Percentiles rank a stretch among this genome's conserved stretches.
These are phyloP conservation scores for Solen grandis DNA, from an alignment of 1,140 invertebrate species.

Conservation along the genomic window DNA sequence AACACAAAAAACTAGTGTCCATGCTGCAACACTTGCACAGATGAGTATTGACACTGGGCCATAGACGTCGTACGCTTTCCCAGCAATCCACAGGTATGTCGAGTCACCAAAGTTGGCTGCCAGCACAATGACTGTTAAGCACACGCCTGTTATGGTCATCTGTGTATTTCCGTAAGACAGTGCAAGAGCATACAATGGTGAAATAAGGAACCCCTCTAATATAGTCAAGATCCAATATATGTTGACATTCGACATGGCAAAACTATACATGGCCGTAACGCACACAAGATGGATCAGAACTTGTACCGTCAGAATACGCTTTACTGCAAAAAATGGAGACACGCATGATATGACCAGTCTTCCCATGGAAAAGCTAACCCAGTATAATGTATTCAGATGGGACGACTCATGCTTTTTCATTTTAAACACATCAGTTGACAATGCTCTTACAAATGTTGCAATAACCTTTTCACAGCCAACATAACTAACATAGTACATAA, in stretches of 20 bases:
- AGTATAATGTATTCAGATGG: constrained; percentile 33
- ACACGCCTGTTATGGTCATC: constrained; percentile 41
- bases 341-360: constrained; percentile 22
- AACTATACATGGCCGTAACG: constrained; percentile 5
- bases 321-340: constrained; percentile 1
- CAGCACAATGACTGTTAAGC: constrained; percentile 43
- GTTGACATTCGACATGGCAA: background rate
- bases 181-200: constrained; percentile 42
- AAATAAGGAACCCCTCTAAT: constrained; percentile 14
- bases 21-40: background rate
- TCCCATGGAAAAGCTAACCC: constrained; percentile 34
- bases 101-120: constrained; percentile 40
- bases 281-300: background rate
- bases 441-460: constrained; percentile 38
- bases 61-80: constrained; percentile 35
- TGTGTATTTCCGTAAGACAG: constrained; percentile 36
- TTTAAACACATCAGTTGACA: constrained; percentile 47
- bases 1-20: background rate
- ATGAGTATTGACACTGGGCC: constrained; percentile 7
- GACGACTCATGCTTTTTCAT: constrained; percentile 28
- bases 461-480: constrained; percentile 44
- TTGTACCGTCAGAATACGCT: background rate
- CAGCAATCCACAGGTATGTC: constrained; percentile 41
- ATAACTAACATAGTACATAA: constrained; percentile 40
- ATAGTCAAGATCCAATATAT: constrained; percentile 25